Percentiles rank a stretch among this genome's conserved stretches.
Conservation (phyloP, 2,888 invertebrate species). For the Notocelia uddmanniana region DNA sequence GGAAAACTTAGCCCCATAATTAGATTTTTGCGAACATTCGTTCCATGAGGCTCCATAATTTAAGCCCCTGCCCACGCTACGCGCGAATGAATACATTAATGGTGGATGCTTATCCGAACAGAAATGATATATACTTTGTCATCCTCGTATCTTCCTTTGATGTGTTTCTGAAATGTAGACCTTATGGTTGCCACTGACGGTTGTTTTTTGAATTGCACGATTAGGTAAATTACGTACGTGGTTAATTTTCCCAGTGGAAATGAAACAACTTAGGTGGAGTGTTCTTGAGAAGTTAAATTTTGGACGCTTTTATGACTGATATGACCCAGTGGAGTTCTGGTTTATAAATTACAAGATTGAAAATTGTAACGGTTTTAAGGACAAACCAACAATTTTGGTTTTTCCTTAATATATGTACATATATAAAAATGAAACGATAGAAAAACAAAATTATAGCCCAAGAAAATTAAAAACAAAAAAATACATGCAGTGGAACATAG, state of each 20-base stretch:
- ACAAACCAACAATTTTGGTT: no score
- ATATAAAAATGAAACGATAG: no score
- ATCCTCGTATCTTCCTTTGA: background rate
- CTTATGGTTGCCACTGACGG: background rate
- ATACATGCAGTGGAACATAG: no score
- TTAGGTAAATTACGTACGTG: background rate
- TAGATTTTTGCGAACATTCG: conserved; percentile 12
- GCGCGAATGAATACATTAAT: conserved; percentile 33
- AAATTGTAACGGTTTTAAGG: background rate
- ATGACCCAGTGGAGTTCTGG: background rate
- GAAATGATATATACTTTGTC: background rate
- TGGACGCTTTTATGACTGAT: background rate
- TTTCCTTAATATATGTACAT: no score
- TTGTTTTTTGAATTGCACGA: background rate
- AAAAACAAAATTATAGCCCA: no score
- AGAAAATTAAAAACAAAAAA: no score
- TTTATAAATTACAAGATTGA: background rate
- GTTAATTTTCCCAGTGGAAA: background rate
- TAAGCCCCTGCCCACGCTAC: conserved; percentile 8
- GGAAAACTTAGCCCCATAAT: background rate
- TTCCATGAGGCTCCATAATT: conserved; percentile 13
- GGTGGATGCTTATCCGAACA: conserved; percentile 8
- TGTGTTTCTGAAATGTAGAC: background rate
- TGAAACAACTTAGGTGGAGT: background rate
- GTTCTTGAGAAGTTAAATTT: conserved; percentile 3